phyloP scores from a whole-genome alignment of 2,797 vertebrate genomes.

The Parambassis ranga region DNA sequence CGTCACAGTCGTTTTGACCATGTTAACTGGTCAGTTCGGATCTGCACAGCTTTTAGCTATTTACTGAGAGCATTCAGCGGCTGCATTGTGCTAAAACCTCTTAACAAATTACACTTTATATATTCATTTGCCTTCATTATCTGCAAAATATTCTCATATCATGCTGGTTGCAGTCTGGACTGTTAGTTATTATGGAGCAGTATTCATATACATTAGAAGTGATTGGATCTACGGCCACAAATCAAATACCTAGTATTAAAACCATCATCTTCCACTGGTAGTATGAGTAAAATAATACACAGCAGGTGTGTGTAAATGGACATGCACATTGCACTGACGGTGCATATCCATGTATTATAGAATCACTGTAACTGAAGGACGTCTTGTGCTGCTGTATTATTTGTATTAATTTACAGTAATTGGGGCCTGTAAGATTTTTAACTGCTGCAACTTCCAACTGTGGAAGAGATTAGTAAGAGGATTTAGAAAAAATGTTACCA shows the following conservation, averaged over 20 bases:
- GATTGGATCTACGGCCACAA: background rate
- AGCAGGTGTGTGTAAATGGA: conserved; percentile 6
- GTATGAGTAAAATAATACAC: too few relatives aligned
- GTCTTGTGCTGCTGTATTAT: conserved; percentile 14
- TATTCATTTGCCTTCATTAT: conserved; percentile 54
- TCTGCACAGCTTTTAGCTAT: conserved; percentile 33
- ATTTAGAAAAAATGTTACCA: background rate
- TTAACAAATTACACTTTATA: conserved; percentile 36
- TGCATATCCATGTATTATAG: conserved; percentile 2
- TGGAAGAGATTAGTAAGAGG: too few relatives aligned
- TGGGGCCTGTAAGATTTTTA: background rate
- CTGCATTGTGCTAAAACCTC: conserved; percentile 30
- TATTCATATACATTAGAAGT: background rate
- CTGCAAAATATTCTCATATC: conserved; percentile 43
- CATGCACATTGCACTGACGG: conserved; percentile 8
- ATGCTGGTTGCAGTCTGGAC: conserved; percentile 27
- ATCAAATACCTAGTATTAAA: background rate
- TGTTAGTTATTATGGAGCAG: conserved; percentile 8
- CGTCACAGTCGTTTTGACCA: conserved; percentile 10
- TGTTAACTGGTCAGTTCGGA: conserved; percentile 22
- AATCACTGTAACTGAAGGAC: conserved; percentile 4
- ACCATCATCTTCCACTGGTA: too few relatives aligned
- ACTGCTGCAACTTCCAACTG: conserved; percentile 14
- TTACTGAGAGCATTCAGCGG: conserved; percentile 22
- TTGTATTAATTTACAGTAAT: background rate